Evolutionary conservation across 1,140 invertebrate genomes (phyloP), one percentile per base, ranked within the genome.

Genomic region (Mylabris phalerata): DNA sequence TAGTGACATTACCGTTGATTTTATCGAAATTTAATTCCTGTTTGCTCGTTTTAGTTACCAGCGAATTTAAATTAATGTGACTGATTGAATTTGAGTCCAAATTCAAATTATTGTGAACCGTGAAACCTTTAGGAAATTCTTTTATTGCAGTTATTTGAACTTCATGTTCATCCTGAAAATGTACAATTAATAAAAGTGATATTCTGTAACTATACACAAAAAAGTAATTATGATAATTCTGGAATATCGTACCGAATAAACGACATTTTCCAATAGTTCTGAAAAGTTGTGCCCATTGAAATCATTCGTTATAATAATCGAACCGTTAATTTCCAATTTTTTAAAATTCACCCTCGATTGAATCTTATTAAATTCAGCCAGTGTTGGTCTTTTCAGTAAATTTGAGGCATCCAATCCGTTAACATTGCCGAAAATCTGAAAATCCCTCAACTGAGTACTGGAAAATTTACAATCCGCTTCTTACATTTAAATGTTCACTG

Each of bases 291-390:
- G 54, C 6, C 62, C 64, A 61, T 76, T 75, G 7, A 74, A 63
- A 39, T 61, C 61, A 7, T 75, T 71, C 11, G 59, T 60, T 24
- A 80, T 55, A 2, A 64, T 62, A 3, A 80, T 44, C 0, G 67
- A 55, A 9, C 79, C 79, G 7, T 72, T 60, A 0, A 81, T 73
- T 60, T 74, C 52, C 1, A 81, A 62, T 19, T 73, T 57, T 10
- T 67, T 61, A 52, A 81, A 80, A 61, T 74, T 71, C 10, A 75
- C 73, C 54, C 70, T 73, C 0, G 77, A 68, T n/a, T 65, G 67
- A 5, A 80, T 68, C 10, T 66, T 50, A 5, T 70, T 70, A 0
- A 70, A 55, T 9, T 78, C 71, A 24, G 60, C 26, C 2, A 80
- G 41, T 0, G 68, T 71, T 43, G 75, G 75, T 70, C 80, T 80